Evolutionary conservation across 2,113 vertebrate species (phyloP).

Genomic region (Nerophis ophidion): DNA sequence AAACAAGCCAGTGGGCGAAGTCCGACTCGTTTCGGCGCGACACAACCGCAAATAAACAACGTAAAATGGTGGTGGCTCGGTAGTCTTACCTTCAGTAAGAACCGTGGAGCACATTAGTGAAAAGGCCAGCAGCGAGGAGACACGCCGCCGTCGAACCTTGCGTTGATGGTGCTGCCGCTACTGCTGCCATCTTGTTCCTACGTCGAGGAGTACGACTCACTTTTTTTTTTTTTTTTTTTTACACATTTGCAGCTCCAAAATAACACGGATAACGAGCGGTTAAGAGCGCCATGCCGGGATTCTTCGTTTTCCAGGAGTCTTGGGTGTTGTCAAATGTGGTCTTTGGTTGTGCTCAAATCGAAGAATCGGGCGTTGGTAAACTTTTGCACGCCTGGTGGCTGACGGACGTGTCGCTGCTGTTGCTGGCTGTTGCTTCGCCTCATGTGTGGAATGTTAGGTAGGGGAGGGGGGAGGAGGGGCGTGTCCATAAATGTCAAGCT

Average conservation of each 20-base stretch:
- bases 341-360: conserved; percentile 7
- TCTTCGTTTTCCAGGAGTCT: conserved; percentile 18
- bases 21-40: background rate
- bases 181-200: conserved; percentile 67
- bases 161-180: conserved; percentile 24
- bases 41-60: background rate
- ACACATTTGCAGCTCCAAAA: conserved; percentile 50
- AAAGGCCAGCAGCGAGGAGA: conserved; percentile 32
- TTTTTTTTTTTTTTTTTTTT: conserved; percentile 55
- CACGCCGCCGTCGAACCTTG: conserved; percentile 41
- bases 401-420: conserved; percentile 30
- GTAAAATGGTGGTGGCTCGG: too few species aligned
- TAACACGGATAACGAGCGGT: conserved; percentile 10
- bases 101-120: conserved; percentile 23
- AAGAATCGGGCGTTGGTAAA: conserved; percentile 46
- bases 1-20: conserved; percentile 40
- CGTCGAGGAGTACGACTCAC: conserved; percentile 34
- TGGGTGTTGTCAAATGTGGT: background rate
- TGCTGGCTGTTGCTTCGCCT: conserved; percentile 64
- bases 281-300: conserved; percentile 3
- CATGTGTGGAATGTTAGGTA: conserved; percentile 62
- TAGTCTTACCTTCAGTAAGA: conserved; percentile 52
- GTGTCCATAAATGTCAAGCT: background rate
- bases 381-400: conserved; percentile 53
- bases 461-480: background rate